Conservation (phyloP, 2,113 vertebrate genomes). For the Ptychochromis oligacanthus region DNA sequence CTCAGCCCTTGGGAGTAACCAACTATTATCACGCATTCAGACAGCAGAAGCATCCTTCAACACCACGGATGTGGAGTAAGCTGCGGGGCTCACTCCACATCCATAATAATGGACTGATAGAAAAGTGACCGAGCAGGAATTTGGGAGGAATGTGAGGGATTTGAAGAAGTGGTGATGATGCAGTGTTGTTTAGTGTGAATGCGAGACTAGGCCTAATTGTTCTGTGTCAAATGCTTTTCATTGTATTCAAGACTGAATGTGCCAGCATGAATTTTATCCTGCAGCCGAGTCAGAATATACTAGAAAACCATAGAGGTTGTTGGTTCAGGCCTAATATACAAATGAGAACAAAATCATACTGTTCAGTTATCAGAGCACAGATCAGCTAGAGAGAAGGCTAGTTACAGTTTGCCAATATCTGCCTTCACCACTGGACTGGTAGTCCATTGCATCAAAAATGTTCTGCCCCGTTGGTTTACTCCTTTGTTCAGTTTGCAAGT, state of each 20-base stretch:
- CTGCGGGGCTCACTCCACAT: background rate
- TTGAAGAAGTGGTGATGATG: slow-evolving; percentile 17
- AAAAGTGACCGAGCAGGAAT: slow-evolving; percentile 45
- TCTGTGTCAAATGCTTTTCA: slow-evolving; percentile 27
- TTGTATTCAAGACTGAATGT: slow-evolving; percentile 19
- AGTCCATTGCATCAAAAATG: too few relatives aligned
- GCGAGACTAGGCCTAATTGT: slow-evolving; percentile 27
- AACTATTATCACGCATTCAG: background rate
- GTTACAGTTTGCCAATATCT: background rate
- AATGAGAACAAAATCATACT: background rate
- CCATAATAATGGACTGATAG: slow-evolving; percentile 41
- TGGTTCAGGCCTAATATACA: background rate
- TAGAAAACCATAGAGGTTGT: background rate
- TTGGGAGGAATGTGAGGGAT: slow-evolving; percentile 45
- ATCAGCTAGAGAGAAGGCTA: background rate
- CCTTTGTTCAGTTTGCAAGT: background rate
- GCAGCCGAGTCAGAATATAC: background rate
- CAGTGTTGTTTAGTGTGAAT: background rate
- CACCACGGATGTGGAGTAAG: background rate
- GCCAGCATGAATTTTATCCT: background rate
- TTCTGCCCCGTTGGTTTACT: background rate
- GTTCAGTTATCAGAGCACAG: background rate
- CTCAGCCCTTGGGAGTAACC: background rate
- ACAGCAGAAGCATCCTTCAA: background rate
- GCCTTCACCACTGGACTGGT: background rate